Conservation (phyloP, 1,140 invertebrate genomes). For the Drosophila insularis region DNA sequence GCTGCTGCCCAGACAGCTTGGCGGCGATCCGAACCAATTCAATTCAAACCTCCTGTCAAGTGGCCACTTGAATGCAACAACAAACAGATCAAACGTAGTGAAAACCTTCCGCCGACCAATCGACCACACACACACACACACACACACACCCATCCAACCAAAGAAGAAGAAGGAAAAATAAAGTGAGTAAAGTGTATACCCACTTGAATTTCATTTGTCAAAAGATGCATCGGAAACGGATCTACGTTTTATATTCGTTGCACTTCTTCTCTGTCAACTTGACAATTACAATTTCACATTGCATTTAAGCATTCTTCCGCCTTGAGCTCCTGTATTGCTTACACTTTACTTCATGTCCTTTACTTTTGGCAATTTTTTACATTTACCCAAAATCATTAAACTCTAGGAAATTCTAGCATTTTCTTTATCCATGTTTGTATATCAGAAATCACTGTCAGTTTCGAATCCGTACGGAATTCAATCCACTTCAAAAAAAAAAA, state of each 20-base stretch:
- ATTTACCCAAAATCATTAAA: no score
- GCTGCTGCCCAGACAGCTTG: slow-evolving; percentile 13
- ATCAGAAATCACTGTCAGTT: no score
- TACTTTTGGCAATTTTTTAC: no score
- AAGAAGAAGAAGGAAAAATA: neutral
- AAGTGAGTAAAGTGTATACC: neutral
- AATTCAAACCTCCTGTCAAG: slow-evolving; percentile 29
- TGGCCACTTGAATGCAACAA: slow-evolving; percentile 74
- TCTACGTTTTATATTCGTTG: neutral
- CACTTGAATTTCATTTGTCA: slow-evolving; percentile 8
- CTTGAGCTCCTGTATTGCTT: no score
- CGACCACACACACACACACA: slow-evolving; percentile 11
- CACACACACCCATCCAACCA: neutral
- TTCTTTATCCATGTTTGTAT: no score
- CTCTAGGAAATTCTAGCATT: no score
- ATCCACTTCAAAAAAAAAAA: no score
- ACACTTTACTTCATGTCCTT: no score
- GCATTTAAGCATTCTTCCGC: slow-evolving; percentile 1
- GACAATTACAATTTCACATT: neutral
- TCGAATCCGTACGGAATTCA: no score
- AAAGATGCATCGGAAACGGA: slow-evolving; percentile 4
- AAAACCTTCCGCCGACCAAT: neutral
- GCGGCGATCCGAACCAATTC: neutral
- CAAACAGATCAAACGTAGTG: slow-evolving; percentile 6
- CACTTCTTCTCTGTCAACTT: neutral